Base-by-base conservation (phyloP, 1,140 invertebrate species). In the Trichomalopsis sarcophagae region DNA sequence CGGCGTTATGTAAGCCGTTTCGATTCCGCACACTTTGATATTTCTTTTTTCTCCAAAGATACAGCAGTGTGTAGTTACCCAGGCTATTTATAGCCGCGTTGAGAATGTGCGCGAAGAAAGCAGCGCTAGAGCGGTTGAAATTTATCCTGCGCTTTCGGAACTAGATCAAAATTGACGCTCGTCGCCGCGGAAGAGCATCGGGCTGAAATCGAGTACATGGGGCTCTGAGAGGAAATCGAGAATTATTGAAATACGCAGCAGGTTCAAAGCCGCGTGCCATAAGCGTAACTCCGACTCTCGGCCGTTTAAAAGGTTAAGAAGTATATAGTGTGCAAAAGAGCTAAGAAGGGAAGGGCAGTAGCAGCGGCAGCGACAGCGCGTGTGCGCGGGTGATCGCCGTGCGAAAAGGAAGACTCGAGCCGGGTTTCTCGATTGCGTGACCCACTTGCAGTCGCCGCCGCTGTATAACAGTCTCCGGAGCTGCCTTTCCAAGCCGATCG, bases 341-440 rank as follows among this genome's bases (percentile, higher is more conserved):
- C n/a, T n/a, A n/a, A n/a, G 36, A 47, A 83, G 55, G 47, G 81
- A 76, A 75, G 81, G 73, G 74, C 33, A n/a, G 2, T 14, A 9
- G 62, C 10, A 27, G 17, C 10, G 1, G 2, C 2, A 21, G 5
- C 27, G 27, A n/a, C 0, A 7, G 17, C 21, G 66, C 21, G 14
- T 73, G 14, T 47, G 81, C n/a, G 73, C 74, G 82, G 82, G 82
- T 71, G 82, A 78, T 84, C 47, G 75, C 75, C 82, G 74, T 69
- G 74, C 82, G 74, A 83, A 77, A 83, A 78, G 82, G 82, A 84
- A 84, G 82, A 84, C 62, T 79, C 73, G 44, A 36, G 69, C 17
- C 55, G 17, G 55, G 55, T 62, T 62, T 62, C 74, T 76, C 68
- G 77, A 62, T 66, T 75, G 71, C 50, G 68, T 84, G 84, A 84